These are phyloP conservation scores for Panthera leo DNA, from an alignment of 2,113 vertebrate genomes.

Conservation along the genomic window DNA sequence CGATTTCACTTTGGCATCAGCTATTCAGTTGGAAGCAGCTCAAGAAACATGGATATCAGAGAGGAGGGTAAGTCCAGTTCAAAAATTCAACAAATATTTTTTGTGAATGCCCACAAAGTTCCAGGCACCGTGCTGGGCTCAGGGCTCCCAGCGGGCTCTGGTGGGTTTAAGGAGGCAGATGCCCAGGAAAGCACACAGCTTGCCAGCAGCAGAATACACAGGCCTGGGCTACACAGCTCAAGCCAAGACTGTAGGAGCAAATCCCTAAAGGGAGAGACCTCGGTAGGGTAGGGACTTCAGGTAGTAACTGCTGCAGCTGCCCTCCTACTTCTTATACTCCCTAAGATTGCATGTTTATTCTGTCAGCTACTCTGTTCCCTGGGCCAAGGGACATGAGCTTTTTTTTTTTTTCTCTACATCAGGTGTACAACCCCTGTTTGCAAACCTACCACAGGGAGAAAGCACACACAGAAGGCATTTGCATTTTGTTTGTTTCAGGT, in stretches of 20 bases:
- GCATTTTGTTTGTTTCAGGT: not conserved
- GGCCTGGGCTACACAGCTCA: accelerated
- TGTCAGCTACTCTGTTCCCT: not conserved
- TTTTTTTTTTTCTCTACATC: not conserved
- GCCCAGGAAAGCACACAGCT: not conserved
- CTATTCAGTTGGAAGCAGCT: not conserved
- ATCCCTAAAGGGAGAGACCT: not conserved
- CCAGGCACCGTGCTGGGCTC: not conserved
- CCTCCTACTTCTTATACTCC: not conserved
- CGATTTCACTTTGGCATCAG: not conserved
- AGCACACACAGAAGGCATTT: not conserved
- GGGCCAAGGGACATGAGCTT: too few species aligned
- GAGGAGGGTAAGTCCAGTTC: not conserved
- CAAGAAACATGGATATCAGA: not conserved
- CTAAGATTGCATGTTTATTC: not conserved
- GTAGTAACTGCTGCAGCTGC: too few species aligned
- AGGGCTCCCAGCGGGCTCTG: not conserved
- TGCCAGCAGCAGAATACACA: not conserved
- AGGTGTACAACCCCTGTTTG: not conserved
- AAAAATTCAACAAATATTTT: not conserved
- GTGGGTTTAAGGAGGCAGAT: not conserved
- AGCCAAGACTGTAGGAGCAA: not conserved
- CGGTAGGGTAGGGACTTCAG: not conserved
- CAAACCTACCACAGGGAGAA: not conserved
- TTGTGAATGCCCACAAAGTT: not conserved